Percentiles rank a stretch among this genome's conserved stretches.
Evolutionary conservation across 2,113 vertebrate species (phyloP).

Genomic region (Perca fluviatilis): DNA sequence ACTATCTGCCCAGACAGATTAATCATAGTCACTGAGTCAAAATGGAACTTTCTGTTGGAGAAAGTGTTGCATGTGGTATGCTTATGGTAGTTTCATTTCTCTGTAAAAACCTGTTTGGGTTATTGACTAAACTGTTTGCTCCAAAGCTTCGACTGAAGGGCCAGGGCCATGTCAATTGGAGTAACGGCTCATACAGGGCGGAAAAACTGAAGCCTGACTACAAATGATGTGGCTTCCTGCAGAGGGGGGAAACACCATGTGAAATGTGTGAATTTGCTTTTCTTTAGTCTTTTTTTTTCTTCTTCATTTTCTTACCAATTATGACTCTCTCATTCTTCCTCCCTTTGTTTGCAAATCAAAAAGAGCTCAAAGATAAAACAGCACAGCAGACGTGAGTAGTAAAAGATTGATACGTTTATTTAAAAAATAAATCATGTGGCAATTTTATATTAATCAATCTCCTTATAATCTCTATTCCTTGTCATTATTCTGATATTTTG

Average conservation of each 20-base stretch:
- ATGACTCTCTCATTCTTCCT: conserved; percentile 26
- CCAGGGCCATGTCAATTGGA: conserved; percentile 36
- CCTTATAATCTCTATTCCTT: neutral
- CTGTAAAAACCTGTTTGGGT: neutral
- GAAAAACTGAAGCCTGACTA: conserved; percentile 58
- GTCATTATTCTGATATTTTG: neutral
- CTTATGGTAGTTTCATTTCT: conserved; percentile 50
- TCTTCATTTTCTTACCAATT: conserved; percentile 28
- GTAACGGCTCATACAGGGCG: conserved; percentile 52
- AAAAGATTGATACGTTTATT: conserved; percentile 45
- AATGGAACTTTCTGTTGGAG: conserved; percentile 4
- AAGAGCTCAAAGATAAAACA: conserved; percentile 13
- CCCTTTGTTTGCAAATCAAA: conserved; percentile 24
- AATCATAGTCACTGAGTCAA: conserved; percentile 10
- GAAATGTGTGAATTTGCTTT: conserved; percentile 60
- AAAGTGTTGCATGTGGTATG: conserved; percentile 5
- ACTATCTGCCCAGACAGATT: neutral
- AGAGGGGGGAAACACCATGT: conserved; percentile 72
- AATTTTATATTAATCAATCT: conserved; percentile 39
- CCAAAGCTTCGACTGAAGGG: conserved; percentile 15
- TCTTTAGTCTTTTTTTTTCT: neutral
- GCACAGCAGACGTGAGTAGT: conserved; percentile 3
- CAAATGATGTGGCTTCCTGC: conserved; percentile 79
- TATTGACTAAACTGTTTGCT: conserved; percentile 39
- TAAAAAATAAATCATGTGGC: conserved; percentile 36